Conservation (phyloP, 2,888 invertebrate species). For the Oxyteleia sp. region DNA sequence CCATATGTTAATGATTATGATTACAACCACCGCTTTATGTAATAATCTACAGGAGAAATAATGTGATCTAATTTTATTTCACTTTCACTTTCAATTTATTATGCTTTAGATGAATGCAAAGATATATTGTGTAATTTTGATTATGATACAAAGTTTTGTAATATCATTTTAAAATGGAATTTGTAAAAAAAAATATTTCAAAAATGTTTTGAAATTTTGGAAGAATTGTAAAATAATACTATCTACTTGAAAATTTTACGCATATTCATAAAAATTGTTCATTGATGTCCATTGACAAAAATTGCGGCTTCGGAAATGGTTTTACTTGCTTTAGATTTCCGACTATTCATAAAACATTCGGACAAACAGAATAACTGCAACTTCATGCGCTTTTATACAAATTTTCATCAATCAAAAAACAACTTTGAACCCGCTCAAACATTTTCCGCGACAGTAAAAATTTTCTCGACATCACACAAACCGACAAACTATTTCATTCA, state of each 20-base stretch:
- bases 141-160: no score
- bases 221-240: constrained; percentile 4
- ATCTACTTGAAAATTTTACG: neutral
- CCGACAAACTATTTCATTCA: constrained; percentile 43
- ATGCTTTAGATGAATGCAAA: no score
- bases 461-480: constrained; percentile 10
- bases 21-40: neutral
- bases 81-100: constrained; percentile 30
- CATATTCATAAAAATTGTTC: constrained; percentile 19
- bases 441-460: constrained; percentile 38
- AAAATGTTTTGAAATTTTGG: neutral
- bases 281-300: constrained; percentile 11
- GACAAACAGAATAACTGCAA: constrained; percentile 16
- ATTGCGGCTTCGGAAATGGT: neutral
- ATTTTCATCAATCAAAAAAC: constrained; percentile 47
- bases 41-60: no score
- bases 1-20: neutral
- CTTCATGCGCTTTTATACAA: constrained; percentile 33
- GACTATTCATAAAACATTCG: neutral
- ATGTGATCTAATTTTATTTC: neutral
- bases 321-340: neutral
- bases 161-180: no score
- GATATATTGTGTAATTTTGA: no score
- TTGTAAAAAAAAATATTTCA: no score
- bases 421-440: constrained; percentile 1